phyloP scores from a whole-genome alignment of 2,888 invertebrate genomes.

The Orthonychiurus folsomi region DNA sequence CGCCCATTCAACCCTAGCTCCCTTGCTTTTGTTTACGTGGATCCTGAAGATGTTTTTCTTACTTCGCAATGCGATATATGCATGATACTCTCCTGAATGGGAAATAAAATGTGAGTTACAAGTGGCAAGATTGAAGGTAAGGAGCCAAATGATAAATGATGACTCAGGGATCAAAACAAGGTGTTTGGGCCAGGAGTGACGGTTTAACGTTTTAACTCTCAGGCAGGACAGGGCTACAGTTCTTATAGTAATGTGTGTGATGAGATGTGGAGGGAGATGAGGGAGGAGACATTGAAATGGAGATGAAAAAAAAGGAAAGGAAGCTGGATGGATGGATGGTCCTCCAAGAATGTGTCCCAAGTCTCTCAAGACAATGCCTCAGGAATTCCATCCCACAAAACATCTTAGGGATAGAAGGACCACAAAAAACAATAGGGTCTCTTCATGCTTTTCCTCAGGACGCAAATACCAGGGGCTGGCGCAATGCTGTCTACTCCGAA shows the following conservation, averaged over 20 bases:
- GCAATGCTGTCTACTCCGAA: slow-evolving; percentile 37
- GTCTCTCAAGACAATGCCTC: slow-evolving; percentile 19
- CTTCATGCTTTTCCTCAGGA: no score
- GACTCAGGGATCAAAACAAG: slow-evolving; percentile 28
- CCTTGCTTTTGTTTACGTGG: background rate
- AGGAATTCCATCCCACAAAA: slow-evolving; percentile 17
- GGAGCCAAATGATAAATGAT: slow-evolving; percentile 28
- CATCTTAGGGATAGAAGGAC: background rate
- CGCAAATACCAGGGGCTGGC: slow-evolving; percentile 38
- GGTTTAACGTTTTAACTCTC: background rate
- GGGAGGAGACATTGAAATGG: slow-evolving; percentile 16
- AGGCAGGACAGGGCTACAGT: background rate
- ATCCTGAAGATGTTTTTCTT: background rate
- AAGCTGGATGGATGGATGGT: no score
- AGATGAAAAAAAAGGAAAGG: slow-evolving; percentile 17
- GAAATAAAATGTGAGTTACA: no score
- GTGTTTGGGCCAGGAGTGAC: slow-evolving; percentile 8
- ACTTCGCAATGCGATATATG: background rate
- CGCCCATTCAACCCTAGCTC: background rate
- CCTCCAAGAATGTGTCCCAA: slow-evolving; percentile 27
- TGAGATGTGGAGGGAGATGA: background rate
- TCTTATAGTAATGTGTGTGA: background rate
- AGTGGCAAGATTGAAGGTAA: background rate
- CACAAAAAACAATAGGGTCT: slow-evolving; percentile 16
- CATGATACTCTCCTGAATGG: no score